A percentile compares a stretch with the other conserved stretches of the same genome.
Conservation (phyloP, 1,140 invertebrate species). For the Bombus waltoni region DNA sequence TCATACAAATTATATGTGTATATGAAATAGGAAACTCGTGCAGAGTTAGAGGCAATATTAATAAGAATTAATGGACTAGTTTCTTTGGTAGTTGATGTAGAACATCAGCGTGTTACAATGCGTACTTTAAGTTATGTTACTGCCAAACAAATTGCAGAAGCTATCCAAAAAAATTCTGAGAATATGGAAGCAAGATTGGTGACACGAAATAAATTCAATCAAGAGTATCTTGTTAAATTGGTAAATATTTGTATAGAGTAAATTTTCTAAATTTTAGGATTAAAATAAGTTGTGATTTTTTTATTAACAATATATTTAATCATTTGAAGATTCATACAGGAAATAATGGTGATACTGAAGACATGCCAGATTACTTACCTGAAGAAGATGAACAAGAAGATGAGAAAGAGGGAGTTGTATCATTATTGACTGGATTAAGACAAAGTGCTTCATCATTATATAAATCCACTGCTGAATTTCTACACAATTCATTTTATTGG, state of each 20-base stretch:
- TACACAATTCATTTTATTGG: slow-evolving; percentile 82
- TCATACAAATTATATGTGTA: not conserved
- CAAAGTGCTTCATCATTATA: slow-evolving; percentile 81
- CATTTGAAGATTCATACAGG: slow-evolving; percentile 71
- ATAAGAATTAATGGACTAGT: slow-evolving; percentile 81
- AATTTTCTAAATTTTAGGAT: not conserved
- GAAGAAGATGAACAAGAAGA: slow-evolving; percentile 80
- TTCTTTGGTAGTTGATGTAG: slow-evolving; percentile 81
- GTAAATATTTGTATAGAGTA: slow-evolving; percentile 59
- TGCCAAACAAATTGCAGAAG: slow-evolving; percentile 80
- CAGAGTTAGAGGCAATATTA: slow-evolving; percentile 79
- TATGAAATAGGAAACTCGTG: slow-evolving; percentile 75
- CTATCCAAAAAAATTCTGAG: slow-evolving; percentile 77
- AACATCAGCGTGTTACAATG: slow-evolving; percentile 82
- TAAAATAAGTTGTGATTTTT: not conserved
- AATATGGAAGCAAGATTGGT: slow-evolving; percentile 81
- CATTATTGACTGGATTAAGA: slow-evolving; percentile 79
- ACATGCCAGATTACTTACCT: slow-evolving; percentile 81
- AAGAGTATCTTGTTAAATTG: slow-evolving; percentile 81
- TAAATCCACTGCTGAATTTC: slow-evolving; percentile 80
- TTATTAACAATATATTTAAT: slow-evolving; percentile 24
- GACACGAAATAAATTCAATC: slow-evolving; percentile 82
- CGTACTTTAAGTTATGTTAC: slow-evolving; percentile 79
- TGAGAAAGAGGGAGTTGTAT: slow-evolving; percentile 80
- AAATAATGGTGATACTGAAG: slow-evolving; percentile 74